Conservation (phyloP, 2,888 invertebrate species). For the Acanthosoma haemorrhoidale region DNA sequence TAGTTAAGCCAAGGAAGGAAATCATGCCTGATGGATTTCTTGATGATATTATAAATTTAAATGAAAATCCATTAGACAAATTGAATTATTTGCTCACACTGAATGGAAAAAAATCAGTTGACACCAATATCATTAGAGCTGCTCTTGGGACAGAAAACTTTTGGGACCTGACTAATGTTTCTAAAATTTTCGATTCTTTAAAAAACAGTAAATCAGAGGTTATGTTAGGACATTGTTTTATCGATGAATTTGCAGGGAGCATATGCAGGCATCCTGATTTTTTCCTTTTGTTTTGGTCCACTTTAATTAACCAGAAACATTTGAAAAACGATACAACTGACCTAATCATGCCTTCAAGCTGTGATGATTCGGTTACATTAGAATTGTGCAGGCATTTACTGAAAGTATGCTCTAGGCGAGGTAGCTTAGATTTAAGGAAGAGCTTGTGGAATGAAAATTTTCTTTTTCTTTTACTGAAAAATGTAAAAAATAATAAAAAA, state of each 20-base stretch:
- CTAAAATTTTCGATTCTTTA: not conserved
- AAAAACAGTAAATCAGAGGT: not conserved
- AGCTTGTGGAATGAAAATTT: not conserved
- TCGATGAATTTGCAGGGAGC: not conserved
- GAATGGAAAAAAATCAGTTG: not conserved
- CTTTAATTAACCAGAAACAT: slow-evolving; percentile 2
- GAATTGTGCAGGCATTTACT: not conserved
- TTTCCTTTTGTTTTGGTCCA: slow-evolving; percentile 9
- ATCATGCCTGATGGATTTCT: not conserved
- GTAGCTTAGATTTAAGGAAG: not conserved
- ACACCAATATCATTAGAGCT: slow-evolving; percentile 3
- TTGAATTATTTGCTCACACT: slow-evolving; percentile 6
- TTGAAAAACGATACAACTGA: not conserved
- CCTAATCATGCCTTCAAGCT: not conserved
- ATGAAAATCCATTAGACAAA: slow-evolving; percentile 21
- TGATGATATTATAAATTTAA: slow-evolving; percentile 14
- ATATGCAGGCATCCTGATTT: not conserved
- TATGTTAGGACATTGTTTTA: slow-evolving; percentile 3
- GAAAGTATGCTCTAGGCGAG: not conserved
- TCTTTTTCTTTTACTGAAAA: not conserved
- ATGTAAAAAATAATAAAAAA: not conserved
- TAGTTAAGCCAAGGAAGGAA: not conserved
- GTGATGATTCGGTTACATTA: not conserved
- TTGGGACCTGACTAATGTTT: not conserved
- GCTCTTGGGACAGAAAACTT: not conserved